phyloP scores from a whole-genome alignment of 2,113 vertebrate genomes.

The Apodemus sylvaticus region DNA sequence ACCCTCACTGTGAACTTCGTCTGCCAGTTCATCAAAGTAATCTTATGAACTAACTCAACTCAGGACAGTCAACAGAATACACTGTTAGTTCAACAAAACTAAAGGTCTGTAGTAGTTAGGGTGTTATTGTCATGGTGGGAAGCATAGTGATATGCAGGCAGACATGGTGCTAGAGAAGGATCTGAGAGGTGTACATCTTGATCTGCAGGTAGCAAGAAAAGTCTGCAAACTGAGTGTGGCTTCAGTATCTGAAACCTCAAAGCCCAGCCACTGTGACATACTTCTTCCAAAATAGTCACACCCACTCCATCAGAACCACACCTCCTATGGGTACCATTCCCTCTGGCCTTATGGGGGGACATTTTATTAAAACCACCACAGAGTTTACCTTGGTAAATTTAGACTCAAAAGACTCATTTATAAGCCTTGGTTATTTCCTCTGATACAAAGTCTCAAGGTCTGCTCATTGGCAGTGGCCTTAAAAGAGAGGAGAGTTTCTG shows the following conservation, averaged over 20 bases:
- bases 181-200: neutral
- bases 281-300: neutral
- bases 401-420: neutral
- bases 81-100: slow-evolving; percentile 28
- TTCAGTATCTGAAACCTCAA: neutral
- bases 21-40: neutral
- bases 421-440: neutral
- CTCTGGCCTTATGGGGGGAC: neutral
- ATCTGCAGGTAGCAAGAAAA: neutral
- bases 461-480: neutral
- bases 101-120: neutral
- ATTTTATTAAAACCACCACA: neutral
- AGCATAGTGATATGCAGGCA: neutral
- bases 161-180: neutral
- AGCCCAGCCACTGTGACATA: neutral
- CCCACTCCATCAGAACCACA: neutral
- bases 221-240: neutral
- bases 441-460: neutral
- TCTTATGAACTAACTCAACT: neutral
- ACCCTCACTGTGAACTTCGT: neutral
- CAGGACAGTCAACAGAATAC: neutral
- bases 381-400: neutral
- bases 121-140: neutral
- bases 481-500: neutral
- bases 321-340: neutral